Evolutionary conservation across 2,113 vertebrate genomes (phyloP).

Genomic region (Tragelaphus imberbis): DNA sequence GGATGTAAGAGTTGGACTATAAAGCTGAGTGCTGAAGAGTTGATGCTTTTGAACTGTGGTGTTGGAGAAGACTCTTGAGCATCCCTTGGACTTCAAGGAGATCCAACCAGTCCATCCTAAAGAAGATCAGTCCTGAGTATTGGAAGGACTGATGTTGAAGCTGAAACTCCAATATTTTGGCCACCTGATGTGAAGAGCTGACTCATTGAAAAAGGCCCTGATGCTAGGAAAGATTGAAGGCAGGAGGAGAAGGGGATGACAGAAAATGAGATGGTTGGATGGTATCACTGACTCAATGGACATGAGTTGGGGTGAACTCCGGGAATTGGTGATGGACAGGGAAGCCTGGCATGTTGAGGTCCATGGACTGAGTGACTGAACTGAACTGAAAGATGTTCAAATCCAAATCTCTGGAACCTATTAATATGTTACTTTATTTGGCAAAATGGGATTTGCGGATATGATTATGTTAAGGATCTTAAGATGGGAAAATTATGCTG

Average conservation of each 20-base stretch:
- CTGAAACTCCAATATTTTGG: background rate
- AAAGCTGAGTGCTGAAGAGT: background rate
- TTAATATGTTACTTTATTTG: background rate
- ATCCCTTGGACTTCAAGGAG: background rate
- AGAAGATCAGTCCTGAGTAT: background rate
- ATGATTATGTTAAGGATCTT: background rate
- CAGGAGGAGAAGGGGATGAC: background rate
- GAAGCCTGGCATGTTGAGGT: background rate
- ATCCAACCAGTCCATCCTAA: background rate
- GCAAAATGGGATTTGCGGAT: background rate
- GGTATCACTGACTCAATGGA: background rate
- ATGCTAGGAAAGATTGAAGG: background rate
- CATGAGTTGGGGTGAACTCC: background rate
- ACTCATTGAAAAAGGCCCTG: background rate
- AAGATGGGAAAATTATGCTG: background rate
- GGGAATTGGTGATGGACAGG: background rate
- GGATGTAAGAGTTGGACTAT: background rate
- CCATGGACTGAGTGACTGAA: background rate
- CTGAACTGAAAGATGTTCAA: background rate
- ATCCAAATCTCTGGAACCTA: background rate
- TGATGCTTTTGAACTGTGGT: background rate
- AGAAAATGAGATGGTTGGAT: background rate
- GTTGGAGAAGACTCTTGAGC: background rate
- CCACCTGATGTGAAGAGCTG: background rate
- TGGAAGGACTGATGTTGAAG: background rate